Evolutionary conservation across 2,113 vertebrate species (phyloP).

Genomic region (Reinhardtius hippoglossoides): DNA sequence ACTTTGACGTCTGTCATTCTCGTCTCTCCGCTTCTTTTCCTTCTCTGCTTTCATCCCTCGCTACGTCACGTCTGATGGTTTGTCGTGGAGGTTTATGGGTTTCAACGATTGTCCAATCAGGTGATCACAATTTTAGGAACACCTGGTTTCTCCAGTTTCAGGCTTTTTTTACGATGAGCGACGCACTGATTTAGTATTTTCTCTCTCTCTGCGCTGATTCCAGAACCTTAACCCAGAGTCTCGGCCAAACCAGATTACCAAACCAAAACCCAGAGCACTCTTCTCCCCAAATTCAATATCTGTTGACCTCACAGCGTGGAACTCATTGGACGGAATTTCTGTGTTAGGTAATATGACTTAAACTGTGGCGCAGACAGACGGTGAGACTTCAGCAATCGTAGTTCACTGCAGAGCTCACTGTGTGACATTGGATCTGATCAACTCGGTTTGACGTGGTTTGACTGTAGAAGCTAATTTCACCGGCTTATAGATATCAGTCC

Average conservation of each 20-base stretch:
- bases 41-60: neutral
- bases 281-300: neutral
- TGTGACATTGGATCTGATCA: neutral
- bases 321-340: neutral
- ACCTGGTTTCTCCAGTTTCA: conserved; percentile 8
- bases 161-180: neutral
- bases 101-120: conserved; percentile 10
- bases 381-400: neutral
- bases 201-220: neutral
- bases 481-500: too few relatives aligned
- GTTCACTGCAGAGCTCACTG: neutral
- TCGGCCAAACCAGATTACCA: neutral
- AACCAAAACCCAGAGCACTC: neutral
- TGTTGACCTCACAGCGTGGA: neutral
- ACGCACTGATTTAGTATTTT: neutral
- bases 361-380: neutral
- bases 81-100: neutral
- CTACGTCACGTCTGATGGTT: conserved; percentile 21
- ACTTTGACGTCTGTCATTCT: conserved; percentile 54
- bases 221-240: neutral
- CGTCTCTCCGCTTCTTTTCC: neutral
- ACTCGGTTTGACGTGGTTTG: neutral
- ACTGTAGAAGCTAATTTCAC: neutral
- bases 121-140: neutral
- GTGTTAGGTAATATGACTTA: neutral